Evolutionary conservation across 1,140 invertebrate species (phyloP).

Genomic region (Mercenaria mercenaria): DNA sequence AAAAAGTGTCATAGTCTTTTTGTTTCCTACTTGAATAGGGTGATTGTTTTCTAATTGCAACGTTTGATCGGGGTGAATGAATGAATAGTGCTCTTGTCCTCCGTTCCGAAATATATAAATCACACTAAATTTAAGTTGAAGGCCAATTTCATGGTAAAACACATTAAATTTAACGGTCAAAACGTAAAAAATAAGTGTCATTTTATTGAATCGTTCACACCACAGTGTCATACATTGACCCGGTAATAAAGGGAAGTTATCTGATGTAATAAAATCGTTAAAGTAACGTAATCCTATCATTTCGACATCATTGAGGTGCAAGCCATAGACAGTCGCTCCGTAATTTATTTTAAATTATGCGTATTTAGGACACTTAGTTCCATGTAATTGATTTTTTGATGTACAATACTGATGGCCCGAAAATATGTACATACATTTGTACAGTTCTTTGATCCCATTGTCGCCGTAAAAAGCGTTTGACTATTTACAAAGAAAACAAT

Average conservation of each 20-base stretch:
- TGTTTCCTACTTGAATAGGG: not conserved
- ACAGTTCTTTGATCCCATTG: no score
- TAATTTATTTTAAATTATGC: conserved; percentile 9
- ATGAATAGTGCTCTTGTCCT: not conserved
- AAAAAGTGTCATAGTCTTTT: not conserved
- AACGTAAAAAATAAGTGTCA: conserved; percentile 38
- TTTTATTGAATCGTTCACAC: conserved; percentile 48
- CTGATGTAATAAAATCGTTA: conserved; percentile 16
- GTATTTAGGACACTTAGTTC: not conserved
- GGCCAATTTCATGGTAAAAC: conserved; percentile 16
- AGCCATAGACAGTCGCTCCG: not conserved
- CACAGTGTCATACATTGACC: conserved; percentile 23
- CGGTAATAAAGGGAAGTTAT: conserved; percentile 5
- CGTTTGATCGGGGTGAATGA: not conserved
- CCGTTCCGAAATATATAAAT: conserved; percentile 19
- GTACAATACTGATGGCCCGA: not conserved
- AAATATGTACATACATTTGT: no score
- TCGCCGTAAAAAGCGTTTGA: no score
- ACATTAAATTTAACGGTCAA: conserved; percentile 53
- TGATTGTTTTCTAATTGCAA: conserved; percentile 8
- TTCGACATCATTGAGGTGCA: not conserved
- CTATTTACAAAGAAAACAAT: no score
- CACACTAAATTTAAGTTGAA: conserved; percentile 21
- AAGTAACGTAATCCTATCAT: conserved; percentile 26
- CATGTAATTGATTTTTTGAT: conserved; percentile 20